Conservation (phyloP, 1,140 invertebrate species). For the Thaumetopoea pityocampa region DNA sequence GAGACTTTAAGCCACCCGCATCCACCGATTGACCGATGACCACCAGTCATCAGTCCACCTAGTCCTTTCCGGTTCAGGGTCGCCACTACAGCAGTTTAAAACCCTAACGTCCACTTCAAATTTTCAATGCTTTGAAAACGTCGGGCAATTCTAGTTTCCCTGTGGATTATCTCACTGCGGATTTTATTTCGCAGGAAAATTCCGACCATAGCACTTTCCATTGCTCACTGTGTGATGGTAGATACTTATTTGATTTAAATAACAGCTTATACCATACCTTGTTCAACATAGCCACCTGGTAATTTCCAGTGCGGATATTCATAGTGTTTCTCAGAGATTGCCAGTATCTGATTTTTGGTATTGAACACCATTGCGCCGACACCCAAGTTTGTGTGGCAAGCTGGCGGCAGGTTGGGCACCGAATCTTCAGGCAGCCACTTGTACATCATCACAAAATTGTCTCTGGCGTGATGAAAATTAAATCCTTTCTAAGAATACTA, state of each 20-base stretch:
- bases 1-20: no score
- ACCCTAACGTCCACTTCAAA: no score
- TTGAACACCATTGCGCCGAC: conserved; percentile 93
- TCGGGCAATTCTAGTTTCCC: no score
- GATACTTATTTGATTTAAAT: no score
- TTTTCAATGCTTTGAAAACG: no score
- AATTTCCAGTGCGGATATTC: conserved; percentile 88
- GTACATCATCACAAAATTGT: conserved; percentile 87
- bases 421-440: conserved; percentile 83
- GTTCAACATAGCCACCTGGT: conserved; percentile 93
- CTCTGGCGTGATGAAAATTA: conserved; percentile 91
- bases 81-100: no score
- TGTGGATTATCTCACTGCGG: no score
- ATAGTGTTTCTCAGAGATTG: conserved; percentile 86
- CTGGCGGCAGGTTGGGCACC: conserved; percentile 83
- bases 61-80: no score
- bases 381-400: conserved; percentile 91
- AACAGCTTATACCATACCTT: conserved; percentile 73
- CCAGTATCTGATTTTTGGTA: conserved; percentile 83
- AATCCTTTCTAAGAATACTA: conserved; percentile 84
- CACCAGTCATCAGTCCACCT: no score
- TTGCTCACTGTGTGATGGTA: background rate
- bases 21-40: no score
- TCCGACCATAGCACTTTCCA: no score
- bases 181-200: no score